phyloP scores from a whole-genome alignment of 2,888 invertebrate species.

The Hipparchia semele region DNA sequence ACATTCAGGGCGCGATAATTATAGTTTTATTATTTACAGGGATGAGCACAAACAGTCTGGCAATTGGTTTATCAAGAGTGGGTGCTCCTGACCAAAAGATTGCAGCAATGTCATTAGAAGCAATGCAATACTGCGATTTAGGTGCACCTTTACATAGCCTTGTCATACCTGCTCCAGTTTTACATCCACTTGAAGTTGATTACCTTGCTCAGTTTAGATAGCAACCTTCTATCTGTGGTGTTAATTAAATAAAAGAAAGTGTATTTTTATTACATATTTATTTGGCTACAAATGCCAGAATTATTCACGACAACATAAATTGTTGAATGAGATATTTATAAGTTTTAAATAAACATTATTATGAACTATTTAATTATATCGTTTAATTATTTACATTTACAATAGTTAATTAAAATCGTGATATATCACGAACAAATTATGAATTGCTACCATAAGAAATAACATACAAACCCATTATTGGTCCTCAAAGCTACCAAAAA shows the following conservation, averaged over 20 bases:
- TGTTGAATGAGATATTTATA: conserved; percentile 43
- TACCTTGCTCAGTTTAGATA: conserved; percentile 89
- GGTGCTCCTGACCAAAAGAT: conserved; percentile 94
- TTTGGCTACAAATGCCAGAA: conserved; percentile 42
- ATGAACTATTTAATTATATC: conserved; percentile 68
- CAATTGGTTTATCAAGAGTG: conserved; percentile 95
- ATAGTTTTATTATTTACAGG: conserved; percentile 47
- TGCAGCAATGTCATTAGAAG: conserved; percentile 86
- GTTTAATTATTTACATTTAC: conserved; percentile 81
- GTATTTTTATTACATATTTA: conserved; percentile 37
- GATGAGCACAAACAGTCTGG: conserved; percentile 84
- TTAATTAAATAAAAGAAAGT: conserved; percentile 37
- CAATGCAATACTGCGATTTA: conserved; percentile 88
- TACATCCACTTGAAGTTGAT: conserved; percentile 96
- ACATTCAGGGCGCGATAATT: neutral
- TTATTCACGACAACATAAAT: conserved; percentile 41
- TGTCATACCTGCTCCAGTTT: conserved; percentile 90
- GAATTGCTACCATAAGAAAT: conserved; percentile 72
- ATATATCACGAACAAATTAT: conserved; percentile 71
- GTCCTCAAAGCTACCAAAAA: conserved; percentile 81
- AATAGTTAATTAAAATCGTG: conserved; percentile 66
- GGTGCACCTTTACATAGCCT: conserved; percentile 97
- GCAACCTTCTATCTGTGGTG: conserved; percentile 1
- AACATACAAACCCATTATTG: conserved; percentile 77
- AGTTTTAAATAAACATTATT: conserved; percentile 54